Evolutionary conservation across 2,888 invertebrate genomes (phyloP).

Genomic region (Nemoura dubitans): DNA sequence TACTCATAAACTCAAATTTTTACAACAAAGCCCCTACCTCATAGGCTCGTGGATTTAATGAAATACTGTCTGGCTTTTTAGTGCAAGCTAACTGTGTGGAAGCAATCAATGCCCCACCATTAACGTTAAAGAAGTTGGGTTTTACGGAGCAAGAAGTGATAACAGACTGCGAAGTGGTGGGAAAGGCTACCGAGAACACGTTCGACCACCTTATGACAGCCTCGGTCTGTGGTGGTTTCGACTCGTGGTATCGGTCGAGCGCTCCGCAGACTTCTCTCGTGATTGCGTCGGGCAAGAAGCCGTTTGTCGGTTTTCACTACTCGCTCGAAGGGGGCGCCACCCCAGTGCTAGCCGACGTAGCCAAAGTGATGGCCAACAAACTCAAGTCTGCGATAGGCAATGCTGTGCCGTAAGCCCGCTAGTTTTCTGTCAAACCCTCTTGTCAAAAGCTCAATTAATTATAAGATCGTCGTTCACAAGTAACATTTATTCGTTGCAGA

Average conservation of each 20-base stretch:
- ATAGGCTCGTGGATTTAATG: no score
- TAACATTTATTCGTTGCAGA: conserved; percentile 43
- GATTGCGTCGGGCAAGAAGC: conserved; percentile 80
- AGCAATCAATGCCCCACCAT: conserved; percentile 66
- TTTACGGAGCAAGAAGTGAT: conserved; percentile 78
- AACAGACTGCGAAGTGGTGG: conserved; percentile 81
- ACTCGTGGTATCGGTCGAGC: conserved; percentile 73
- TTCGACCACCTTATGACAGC: conserved; percentile 89
- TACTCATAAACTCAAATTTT: no score
- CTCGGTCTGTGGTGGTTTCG: conserved; percentile 79
- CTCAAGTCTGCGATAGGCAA: conserved; percentile 73
- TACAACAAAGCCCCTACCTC: no score
- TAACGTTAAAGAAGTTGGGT: conserved; percentile 88
- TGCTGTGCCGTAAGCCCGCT: conserved; percentile 77
- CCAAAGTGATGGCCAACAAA: conserved; percentile 89
- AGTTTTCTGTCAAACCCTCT: conserved; percentile 39
- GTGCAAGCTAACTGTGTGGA: conserved; percentile 76
- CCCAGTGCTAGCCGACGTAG: conserved; percentile 88
- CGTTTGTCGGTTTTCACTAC: conserved; percentile 89
- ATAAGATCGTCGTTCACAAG: no score
- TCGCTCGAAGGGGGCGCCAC: conserved; percentile 87
- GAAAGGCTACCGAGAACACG: conserved; percentile 74
- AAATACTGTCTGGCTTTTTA: conserved; percentile 55
- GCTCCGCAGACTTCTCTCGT: conserved; percentile 81
- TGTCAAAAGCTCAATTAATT: no score